Base-by-base conservation (phyloP, 1,140 invertebrate species). In the Pseudoatta argentina region DNA sequence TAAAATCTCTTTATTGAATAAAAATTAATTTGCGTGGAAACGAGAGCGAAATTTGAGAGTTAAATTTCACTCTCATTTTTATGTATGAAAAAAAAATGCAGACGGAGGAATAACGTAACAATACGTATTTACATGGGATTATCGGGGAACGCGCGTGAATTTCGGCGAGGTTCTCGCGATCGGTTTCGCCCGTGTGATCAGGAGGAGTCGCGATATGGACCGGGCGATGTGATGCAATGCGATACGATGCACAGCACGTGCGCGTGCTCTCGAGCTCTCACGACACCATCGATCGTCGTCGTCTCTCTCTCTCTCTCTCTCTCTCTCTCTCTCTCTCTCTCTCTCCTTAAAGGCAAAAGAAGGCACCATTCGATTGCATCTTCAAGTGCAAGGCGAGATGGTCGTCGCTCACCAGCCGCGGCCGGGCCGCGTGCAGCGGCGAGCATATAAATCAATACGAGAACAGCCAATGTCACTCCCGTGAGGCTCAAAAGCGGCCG, bases 391-490 rank as follows among this genome's bases (percentile, higher is more conserved):
- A 83, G 79, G 79, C 79, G 79, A 83, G 79, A 69, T 73, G 69
- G 79, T 69, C 69, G 55, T 75, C 39, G 79, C 39, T 73, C 57
- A 63, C 79, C 64, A 34, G 64, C 30, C n/a, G 8, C 44, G 55
- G 39, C 66, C 67, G 55, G 79, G 79, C 79, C 55, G 79, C 69
- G 44, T 83, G 69, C 69, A 83, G 55, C 69, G 79, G 55, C 67
- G 69, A 57, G 79, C 79, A 73, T 83, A 83, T 83, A 83, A 83
- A 83, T 83, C 79, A 83, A 83, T 83, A 83, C 69, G 79, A 34
- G 79, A 83, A 75, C 79, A 83, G 79, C 79, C 79, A 83, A 83
- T 83, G 79, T 83, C 79, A 83, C 79, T 83, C 79, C 55, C 69
- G 79, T 61, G 79, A 73, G 79, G 48, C 77, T 81, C 77, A 69